Evolutionary conservation across 1,140 invertebrate species (phyloP).

Genomic region (Octopus sinensis): DNA sequence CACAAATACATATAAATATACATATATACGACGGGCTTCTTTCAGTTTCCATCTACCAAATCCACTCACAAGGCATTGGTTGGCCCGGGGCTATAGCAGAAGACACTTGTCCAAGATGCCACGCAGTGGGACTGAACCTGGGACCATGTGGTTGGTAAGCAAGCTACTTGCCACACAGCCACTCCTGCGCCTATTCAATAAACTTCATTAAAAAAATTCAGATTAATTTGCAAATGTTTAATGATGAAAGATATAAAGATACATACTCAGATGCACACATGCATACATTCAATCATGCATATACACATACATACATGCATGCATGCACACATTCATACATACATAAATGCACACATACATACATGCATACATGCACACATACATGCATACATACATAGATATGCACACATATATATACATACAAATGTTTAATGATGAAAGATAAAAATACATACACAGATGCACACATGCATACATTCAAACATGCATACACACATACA

Average conservation of each 20-base stretch:
- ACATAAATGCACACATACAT: not conserved
- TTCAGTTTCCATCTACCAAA: too few species aligned
- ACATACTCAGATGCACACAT: not conserved
- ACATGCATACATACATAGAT: not conserved
- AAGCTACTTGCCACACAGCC: too few species aligned
- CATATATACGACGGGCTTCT: too few species aligned
- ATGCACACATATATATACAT: not conserved
- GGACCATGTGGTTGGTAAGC: too few species aligned
- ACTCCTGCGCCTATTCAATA: too few species aligned
- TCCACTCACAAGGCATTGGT: too few species aligned
- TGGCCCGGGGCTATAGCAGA: too few species aligned
- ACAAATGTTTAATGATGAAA: not conserved
- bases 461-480: not conserved
- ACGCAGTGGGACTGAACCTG: too few species aligned
- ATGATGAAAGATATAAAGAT: not conserved
- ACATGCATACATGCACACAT: not conserved
- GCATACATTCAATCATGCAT: not conserved
- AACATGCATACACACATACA: not conserved
- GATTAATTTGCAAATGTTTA: too few species aligned
- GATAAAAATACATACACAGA: not conserved
- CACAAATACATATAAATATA: too few species aligned
- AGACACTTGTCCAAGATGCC: too few species aligned
- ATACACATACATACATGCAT: not conserved
- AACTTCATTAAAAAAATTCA: too few species aligned
- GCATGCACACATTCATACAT: not conserved